Evolutionary conservation across 2,797 vertebrate species (phyloP).

Genomic region (Threskiornis aethiopicus): DNA sequence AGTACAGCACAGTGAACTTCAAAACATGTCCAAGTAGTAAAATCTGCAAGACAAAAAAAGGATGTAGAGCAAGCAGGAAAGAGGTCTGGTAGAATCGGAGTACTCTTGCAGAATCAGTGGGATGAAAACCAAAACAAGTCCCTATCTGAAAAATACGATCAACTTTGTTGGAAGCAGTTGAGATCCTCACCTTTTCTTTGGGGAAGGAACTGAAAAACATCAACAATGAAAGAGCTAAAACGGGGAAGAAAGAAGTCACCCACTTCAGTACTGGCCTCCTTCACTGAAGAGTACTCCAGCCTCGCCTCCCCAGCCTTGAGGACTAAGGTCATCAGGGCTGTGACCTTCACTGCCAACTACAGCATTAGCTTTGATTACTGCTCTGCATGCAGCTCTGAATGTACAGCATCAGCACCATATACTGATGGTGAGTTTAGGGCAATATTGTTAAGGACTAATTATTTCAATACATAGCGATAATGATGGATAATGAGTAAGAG

Average conservation of each 20-base stretch:
- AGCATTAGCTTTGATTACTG: neutral
- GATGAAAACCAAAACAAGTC: neutral
- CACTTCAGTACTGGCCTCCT: neutral
- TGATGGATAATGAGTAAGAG: neutral
- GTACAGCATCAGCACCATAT: too few relatives aligned
- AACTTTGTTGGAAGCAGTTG: neutral
- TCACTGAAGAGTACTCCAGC: neutral
- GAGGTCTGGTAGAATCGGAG: neutral
- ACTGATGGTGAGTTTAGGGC: neutral
- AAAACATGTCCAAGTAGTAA: neutral
- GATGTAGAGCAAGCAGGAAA: neutral
- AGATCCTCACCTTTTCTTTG: neutral
- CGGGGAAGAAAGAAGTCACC: neutral
- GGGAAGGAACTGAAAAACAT: neutral
- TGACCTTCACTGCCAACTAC: neutral
- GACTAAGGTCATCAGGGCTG: neutral
- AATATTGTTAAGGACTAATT: neutral
- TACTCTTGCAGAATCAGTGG: neutral
- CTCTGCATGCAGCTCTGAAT: fast-evolving
- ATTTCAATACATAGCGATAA: neutral
- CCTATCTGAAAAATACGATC: neutral
- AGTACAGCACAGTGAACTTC: neutral
- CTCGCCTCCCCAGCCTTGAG: neutral
- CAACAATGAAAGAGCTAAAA: neutral
- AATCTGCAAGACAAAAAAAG: neutral